Percentiles rank a stretch among this genome's conserved stretches.
Conservation (phyloP, 92 coral and sea anemone genomes). For the Zoanthus sansibaricus region DNA sequence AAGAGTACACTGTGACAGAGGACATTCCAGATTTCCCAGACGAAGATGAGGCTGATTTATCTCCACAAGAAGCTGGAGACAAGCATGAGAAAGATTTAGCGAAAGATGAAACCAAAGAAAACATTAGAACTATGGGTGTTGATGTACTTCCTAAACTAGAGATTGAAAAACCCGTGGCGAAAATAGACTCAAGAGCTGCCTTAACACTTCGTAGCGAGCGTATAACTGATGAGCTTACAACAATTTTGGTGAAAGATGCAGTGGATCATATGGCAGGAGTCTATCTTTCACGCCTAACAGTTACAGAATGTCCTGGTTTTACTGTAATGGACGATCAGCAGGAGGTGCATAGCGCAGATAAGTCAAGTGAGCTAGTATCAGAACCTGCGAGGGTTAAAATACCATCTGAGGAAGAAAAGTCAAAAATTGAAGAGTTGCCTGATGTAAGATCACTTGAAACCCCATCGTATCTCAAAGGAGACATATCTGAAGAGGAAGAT, state of each 20-base stretch:
- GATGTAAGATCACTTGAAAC: constrained; percentile 36
- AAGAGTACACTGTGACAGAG: constrained; percentile 80
- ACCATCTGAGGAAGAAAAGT: background rate
- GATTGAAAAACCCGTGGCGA: background rate
- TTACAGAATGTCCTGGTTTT: constrained; percentile 13
- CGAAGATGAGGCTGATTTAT: constrained; percentile 25
- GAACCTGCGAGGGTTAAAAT: background rate
- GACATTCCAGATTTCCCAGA: constrained; percentile 57
- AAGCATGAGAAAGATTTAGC: background rate
- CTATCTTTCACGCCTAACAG: constrained; percentile 59
- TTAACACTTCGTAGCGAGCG: constrained; percentile 51
- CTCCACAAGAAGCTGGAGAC: background rate
- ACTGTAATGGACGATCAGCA: background rate
- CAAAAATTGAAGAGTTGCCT: background rate
- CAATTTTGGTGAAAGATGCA: constrained; percentile 68
- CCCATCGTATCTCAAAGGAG: constrained; percentile 38
- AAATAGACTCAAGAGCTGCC: background rate
- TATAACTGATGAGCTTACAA: constrained; percentile 68
- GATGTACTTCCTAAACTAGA: background rate
- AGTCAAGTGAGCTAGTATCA: background rate
- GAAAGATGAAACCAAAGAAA: background rate
- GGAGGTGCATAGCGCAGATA: background rate
- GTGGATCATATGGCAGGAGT: constrained; percentile 64
- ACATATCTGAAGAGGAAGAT: constrained; percentile 67
- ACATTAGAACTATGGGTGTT: background rate